Evolutionary conservation across 2,888 invertebrate genomes (phyloP).

Genomic region (Thera britannica): DNA sequence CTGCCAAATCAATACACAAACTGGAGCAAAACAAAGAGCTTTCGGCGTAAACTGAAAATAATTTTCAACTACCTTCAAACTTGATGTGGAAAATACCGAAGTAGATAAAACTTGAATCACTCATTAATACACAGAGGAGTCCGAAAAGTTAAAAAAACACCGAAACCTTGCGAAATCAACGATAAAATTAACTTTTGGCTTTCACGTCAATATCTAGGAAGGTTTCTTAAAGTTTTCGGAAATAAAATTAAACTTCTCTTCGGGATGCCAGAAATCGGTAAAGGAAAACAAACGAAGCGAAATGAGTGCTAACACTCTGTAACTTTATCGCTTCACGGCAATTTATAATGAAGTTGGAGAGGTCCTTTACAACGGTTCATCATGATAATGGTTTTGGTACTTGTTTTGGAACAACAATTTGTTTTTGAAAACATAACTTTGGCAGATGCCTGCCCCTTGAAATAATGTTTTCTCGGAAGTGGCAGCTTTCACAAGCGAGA

Average conservation of each 20-base stretch:
- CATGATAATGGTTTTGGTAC: slow-evolving; percentile 27
- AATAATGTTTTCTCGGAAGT: neutral
- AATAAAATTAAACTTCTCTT: slow-evolving; percentile 56
- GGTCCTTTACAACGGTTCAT: slow-evolving; percentile 20
- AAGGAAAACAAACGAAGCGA: slow-evolving; percentile 50
- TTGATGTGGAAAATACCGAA: slow-evolving; percentile 24
- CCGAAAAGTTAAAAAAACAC: slow-evolving; percentile 41
- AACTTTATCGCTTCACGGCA: slow-evolving; percentile 48
- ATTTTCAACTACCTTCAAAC: slow-evolving; percentile 23
- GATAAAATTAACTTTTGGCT: slow-evolving; percentile 49
- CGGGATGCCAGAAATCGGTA: slow-evolving; percentile 40
- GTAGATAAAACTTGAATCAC: slow-evolving; percentile 29
- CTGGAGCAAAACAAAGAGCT: neutral
- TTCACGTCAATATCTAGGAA: slow-evolving; percentile 52
- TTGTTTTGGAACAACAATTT: slow-evolving; percentile 25
- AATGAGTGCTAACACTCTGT: slow-evolving; percentile 48
- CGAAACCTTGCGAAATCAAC: slow-evolving; percentile 37
- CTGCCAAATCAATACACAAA: slow-evolving; percentile 14
- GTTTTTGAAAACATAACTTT: slow-evolving; percentile 21
- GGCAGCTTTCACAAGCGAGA: neutral
- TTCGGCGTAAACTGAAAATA: slow-evolving; percentile 3
- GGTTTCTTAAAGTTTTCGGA: slow-evolving; percentile 43
- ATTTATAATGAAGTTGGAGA: slow-evolving; percentile 36
- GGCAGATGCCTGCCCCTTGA: neutral
- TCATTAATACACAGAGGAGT: slow-evolving; percentile 37